These are phyloP conservation scores for Notoglanidium macrostoma DNA, from an alignment of 2,797 vertebrate genomes.

Conservation along the genomic window DNA sequence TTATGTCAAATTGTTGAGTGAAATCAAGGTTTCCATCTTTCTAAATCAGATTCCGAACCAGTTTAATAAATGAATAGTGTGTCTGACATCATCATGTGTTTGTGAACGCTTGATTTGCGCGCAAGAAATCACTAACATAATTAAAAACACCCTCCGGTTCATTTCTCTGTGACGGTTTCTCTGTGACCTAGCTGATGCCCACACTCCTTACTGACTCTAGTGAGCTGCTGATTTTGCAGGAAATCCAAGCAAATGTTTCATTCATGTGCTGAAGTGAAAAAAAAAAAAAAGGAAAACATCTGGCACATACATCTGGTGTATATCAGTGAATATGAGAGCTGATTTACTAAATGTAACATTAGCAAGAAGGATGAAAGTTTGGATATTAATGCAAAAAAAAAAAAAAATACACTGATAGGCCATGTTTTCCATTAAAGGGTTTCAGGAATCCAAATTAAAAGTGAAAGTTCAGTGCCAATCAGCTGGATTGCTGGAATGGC, in stretches of 20 bases:
- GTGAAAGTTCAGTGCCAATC: neutral
- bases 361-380: neutral
- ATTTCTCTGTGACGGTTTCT: neutral
- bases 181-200: conserved; percentile 2
- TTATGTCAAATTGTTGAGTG: neutral
- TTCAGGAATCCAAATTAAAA: neutral
- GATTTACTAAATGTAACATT: conserved; percentile 19
- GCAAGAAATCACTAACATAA: neutral
- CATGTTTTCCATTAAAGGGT: neutral
- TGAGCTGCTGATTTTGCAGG: neutral
- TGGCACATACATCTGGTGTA: conserved; percentile 24
- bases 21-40: neutral
- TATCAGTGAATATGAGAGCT: conserved; percentile 3
- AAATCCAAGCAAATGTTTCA: conserved; percentile 18
- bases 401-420: neutral
- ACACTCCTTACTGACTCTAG: neutral
- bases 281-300: neutral
- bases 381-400: neutral
- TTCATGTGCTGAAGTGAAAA: neutral
- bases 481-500: neutral
- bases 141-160: neutral
- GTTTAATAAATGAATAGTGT: neutral
- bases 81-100: neutral
- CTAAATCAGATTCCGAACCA: neutral
- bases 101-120: too few relatives aligned